phyloP scores from a whole-genome alignment of 2,888 invertebrate species.

The Drosophila kambysellisi region DNA sequence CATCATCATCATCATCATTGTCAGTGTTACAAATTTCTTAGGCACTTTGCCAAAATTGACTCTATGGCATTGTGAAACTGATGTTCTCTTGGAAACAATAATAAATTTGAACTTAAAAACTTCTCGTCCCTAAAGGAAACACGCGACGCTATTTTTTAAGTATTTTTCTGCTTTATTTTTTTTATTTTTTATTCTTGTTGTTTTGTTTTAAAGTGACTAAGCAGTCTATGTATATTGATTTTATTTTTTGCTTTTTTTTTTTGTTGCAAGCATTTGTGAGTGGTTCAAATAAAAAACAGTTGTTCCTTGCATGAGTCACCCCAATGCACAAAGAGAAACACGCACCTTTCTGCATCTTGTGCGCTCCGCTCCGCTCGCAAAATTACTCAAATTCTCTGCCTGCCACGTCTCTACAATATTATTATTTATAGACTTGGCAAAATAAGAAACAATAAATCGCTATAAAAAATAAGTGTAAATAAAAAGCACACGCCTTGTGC shows the following conservation, averaged over 20 bases:
- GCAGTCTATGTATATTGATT: conserved; percentile 65
- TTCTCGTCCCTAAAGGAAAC: conserved; percentile 13
- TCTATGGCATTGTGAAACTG: conserved; percentile 20
- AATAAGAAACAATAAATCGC: conserved; percentile 62
- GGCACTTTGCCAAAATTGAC: conserved; percentile 65
- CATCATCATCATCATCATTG: conserved; percentile 32
- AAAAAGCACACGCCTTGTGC: conserved; percentile 10
- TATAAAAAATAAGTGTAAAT: conserved; percentile 53
- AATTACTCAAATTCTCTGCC: conserved; percentile 30
- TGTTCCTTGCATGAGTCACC: conserved; percentile 67
- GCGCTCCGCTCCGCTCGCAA: conserved; percentile 18
- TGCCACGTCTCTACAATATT: conserved; percentile 29
- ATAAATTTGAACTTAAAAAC: conserved; percentile 9
- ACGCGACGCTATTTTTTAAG: conserved; percentile 22
- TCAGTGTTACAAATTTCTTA: conserved; percentile 45
- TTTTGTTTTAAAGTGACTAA: conserved; percentile 48
- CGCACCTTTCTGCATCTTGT: conserved; percentile 53
- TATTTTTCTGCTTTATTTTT: background rate
- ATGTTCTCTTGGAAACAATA: conserved; percentile 8
- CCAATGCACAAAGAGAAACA: conserved; percentile 57
- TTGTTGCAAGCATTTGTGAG: conserved; percentile 10
- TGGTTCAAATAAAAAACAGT: conserved; percentile 21
- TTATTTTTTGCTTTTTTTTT: conserved; percentile 30
- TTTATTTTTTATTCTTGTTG: background rate
- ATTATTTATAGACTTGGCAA: conserved; percentile 69